A percentile compares a stretch with the other conserved stretches of the same genome.
phyloP scores from a whole-genome alignment of 2,888 invertebrate genomes.

The Ypsolopha sequella region DNA sequence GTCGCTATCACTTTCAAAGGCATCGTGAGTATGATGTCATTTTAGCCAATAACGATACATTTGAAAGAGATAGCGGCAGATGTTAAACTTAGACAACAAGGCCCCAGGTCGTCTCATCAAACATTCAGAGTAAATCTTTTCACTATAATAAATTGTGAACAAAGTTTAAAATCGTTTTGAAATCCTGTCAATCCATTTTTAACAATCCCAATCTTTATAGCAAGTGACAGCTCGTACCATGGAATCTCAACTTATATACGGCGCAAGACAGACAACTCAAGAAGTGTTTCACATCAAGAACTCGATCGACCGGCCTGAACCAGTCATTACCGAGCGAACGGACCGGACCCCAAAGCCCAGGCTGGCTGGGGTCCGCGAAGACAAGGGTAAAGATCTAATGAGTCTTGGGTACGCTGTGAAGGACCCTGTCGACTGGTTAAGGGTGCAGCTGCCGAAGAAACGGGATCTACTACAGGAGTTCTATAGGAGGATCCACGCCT shows the following conservation, averaged over 20 bases:
- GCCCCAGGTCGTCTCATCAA: too few species aligned
- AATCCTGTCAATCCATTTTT: too few species aligned
- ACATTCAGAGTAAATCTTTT: neutral
- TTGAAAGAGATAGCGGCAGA: too few species aligned
- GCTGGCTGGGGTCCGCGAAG: slow-evolving; percentile 22
- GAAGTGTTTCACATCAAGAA: neutral
- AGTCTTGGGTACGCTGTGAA: slow-evolving; percentile 70
- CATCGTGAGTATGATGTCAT: too few species aligned
- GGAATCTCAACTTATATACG: neutral
- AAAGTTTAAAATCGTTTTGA: neutral
- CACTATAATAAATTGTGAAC: neutral
- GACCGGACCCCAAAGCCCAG: slow-evolving; percentile 18
- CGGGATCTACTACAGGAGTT: slow-evolving; percentile 76
- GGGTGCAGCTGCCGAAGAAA: slow-evolving; percentile 74
- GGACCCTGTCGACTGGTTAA: slow-evolving; percentile 74
- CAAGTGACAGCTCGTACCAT: neutral
- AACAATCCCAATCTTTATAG: neutral
- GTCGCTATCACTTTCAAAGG: too few species aligned
- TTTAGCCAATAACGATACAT: too few species aligned
- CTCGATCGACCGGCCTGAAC: neutral
- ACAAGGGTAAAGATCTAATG: slow-evolving; percentile 54
- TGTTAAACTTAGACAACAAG: too few species aligned
- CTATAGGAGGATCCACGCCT: slow-evolving; percentile 74
- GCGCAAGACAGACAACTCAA: neutral
- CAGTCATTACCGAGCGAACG: neutral